Conservation (phyloP, 2,113 vertebrate genomes). For the Coregonus clupeaformis region DNA sequence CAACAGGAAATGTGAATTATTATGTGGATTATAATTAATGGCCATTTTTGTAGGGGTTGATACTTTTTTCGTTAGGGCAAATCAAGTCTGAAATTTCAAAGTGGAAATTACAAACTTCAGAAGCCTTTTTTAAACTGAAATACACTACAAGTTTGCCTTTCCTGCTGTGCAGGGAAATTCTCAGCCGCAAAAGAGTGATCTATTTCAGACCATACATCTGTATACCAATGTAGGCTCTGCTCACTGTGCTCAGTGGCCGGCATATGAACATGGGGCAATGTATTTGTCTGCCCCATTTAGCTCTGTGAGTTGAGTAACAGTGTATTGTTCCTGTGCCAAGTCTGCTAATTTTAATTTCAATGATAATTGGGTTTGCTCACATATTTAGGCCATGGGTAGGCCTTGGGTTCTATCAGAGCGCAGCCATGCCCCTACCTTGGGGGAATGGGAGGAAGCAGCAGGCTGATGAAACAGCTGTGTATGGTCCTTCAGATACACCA, state of each 20-base stretch:
- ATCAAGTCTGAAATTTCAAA: no score
- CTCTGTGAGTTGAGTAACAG: constrained; percentile 35
- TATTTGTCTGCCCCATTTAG: constrained; percentile 51
- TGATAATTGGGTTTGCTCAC: constrained; percentile 63
- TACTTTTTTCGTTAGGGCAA: no score
- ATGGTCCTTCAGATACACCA: constrained; percentile 57
- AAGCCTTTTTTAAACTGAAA: no score
- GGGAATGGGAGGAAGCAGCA: constrained; percentile 43
- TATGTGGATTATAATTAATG: no score
- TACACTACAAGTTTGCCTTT: no score
- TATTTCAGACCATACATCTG: no score
- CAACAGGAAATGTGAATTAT: no score
- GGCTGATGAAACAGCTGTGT: constrained; percentile 49
- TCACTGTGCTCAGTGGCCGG: neutral
- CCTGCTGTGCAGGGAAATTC: no score
- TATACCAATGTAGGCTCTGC: neutral
- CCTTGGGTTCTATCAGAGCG: constrained; percentile 21
- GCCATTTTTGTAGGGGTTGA: no score
- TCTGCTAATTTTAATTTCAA: constrained; percentile 66
- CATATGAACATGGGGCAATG: constrained; percentile 13
- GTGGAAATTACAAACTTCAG: no score
- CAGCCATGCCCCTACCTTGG: constrained; percentile 34
- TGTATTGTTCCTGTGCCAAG: constrained; percentile 52
- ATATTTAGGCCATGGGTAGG: constrained; percentile 34
- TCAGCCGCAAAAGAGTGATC: no score